A percentile compares a stretch with the other conserved stretches of the same genome.
Conservation (phyloP, 2,888 invertebrate genomes). For the Drosophila gaucha region DNA sequence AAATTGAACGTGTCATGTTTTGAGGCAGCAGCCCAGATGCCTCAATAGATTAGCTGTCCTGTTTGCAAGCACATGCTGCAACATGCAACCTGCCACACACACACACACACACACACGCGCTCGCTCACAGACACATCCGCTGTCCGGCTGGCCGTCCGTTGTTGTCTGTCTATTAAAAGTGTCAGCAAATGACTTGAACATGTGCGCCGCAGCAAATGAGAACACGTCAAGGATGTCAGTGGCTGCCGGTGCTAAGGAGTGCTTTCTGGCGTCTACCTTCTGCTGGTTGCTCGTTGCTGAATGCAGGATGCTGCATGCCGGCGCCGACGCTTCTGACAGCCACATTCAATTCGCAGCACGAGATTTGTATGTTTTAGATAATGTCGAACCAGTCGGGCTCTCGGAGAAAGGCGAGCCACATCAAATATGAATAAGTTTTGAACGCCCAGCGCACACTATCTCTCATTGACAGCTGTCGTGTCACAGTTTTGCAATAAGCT, state of each 20-base stretch:
- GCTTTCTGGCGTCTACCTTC: slow-evolving; percentile 1
- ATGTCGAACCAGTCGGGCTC: slow-evolving; percentile 42
- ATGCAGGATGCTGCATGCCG: slow-evolving; percentile 14
- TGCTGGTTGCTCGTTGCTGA: no score
- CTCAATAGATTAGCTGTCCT: slow-evolving; percentile 75
- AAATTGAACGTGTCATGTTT: slow-evolving; percentile 73
- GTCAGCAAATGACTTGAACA: slow-evolving; percentile 64
- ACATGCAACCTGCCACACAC: slow-evolving; percentile 23
- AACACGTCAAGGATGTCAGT: slow-evolving; percentile 60
- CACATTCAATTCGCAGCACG: slow-evolving; percentile 36
- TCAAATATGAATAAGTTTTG: slow-evolving; percentile 71
- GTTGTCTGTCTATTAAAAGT: slow-evolving; percentile 71
- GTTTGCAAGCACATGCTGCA: slow-evolving; percentile 26
- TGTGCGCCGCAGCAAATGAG: slow-evolving; percentile 48
- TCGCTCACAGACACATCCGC: slow-evolving; percentile 18
- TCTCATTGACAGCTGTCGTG: slow-evolving; percentile 50
- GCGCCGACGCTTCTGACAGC: slow-evolving; percentile 33
- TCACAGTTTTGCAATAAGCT: slow-evolving; percentile 36
- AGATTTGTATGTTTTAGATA: slow-evolving; percentile 73
- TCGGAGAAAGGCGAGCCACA: slow-evolving; percentile 25
- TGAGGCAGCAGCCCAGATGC: slow-evolving; percentile 66
- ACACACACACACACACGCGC: slow-evolving; percentile 17
- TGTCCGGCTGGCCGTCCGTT: slow-evolving; percentile 39
- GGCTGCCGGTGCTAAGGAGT: slow-evolving; percentile 30
- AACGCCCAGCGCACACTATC: slow-evolving; percentile 24